Conservation (phyloP, 2,888 invertebrate genomes). For the Heteromyza rotundicornis region DNA sequence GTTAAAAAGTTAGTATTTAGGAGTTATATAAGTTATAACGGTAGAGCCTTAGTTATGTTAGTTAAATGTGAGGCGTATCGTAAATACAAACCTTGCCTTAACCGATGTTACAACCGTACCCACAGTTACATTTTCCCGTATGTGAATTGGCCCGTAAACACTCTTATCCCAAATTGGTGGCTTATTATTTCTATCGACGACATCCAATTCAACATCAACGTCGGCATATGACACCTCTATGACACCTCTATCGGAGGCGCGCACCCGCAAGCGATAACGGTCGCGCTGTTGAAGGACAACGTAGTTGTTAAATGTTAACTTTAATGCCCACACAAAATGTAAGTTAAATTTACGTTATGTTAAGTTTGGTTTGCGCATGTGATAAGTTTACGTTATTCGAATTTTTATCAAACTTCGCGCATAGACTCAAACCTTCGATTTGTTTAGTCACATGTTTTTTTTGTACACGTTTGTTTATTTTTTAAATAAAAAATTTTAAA, state of each 20-base stretch:
- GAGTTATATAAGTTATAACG: neutral
- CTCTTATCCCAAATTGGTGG: constrained; percentile 95
- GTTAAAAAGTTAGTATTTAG: neutral
- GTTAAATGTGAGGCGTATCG: neutral
- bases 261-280: constrained; percentile 94
- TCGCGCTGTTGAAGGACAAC: constrained; percentile 74
- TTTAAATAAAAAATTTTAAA: constrained; percentile 30
- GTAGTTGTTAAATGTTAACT: constrained; percentile 32
- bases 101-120: constrained; percentile 98
- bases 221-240: constrained; percentile 92
- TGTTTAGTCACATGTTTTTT: neutral
- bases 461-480: constrained; percentile 18
- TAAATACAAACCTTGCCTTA: constrained; percentile 96
- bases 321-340: constrained; percentile 12
- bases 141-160: constrained; percentile 96
- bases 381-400: too few species aligned
- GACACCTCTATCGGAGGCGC: constrained; percentile 94
- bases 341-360: constrained; percentile 1
- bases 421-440: too few species aligned
- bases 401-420: too few species aligned
- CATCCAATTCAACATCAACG: constrained; percentile 97
- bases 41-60: neutral
- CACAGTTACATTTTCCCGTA: constrained; percentile 99
- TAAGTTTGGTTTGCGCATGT: constrained; percentile 6
- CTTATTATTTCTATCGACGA: constrained; percentile 98